Base-by-base conservation (phyloP, 2,797 vertebrate species). In the Hippopotamyrus pictus region DNA sequence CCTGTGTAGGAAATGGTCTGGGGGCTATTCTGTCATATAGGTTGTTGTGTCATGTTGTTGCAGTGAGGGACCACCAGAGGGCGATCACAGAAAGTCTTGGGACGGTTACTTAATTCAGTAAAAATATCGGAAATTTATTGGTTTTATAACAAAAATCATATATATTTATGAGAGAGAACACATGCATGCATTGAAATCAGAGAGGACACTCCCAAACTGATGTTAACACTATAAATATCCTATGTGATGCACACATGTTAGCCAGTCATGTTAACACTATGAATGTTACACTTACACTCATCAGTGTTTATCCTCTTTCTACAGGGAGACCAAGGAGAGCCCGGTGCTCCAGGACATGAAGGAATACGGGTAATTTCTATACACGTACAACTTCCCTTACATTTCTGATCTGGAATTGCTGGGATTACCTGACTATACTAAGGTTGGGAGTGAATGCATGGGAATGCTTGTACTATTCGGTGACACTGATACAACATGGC, bases 311-410 rank as follows among this genome's bases (percentile, higher is more conserved):
- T 12, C 91, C 14, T 91, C 50, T 90, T 91, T 88, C 94, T 89
- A 33, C 79, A 99, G 98, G 98, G 98, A 89, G 97, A 97, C 88
- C 12, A 88, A 29, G 98, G 98, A 91, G 96, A 96, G 76, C 85
- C 94, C n/a, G 98, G 98, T 59, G 91, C 97, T 59, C 92, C 96
- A 79, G 98, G 98, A 91, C 94, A 96, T 50, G 99, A 99, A 95
- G 98, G 98, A 94, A 97, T 97, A 25, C 95, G 98, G 90, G 98
- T 99, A 93, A 97, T 97, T 97, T 88, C 19, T 14, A 12, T 73
- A 12, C 1, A 57, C 25, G 19, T 76, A 17, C 33, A 69, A 9
- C 1, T 3, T 41, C 22, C n/a, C 41, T 48, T 22, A 22, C 9
- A 48, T 22, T 83, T 76, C 33, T n/a, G 37, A 22, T 17, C 76